A percentile compares a stretch with the other conserved stretches of the same genome.
Conservation (phyloP, 2,888 invertebrate genomes). For the Conchocele bisecta region DNA sequence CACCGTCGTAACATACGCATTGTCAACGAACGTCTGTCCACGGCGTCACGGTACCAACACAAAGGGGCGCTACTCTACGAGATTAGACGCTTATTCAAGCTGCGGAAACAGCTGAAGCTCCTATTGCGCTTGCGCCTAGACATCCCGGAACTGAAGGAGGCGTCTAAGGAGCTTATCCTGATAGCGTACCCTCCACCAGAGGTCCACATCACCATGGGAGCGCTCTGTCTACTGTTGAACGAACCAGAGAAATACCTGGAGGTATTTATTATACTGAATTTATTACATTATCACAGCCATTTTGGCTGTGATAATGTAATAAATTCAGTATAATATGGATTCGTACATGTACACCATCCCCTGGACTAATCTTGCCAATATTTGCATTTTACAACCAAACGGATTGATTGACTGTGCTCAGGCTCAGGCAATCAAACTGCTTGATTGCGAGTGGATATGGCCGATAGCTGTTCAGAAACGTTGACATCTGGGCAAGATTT, state of each 20-base stretch:
- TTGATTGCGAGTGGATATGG: too few relatives aligned
- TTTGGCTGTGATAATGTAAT: too few relatives aligned
- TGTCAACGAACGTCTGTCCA: slow-evolving; percentile 35
- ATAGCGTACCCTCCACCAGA: slow-evolving; percentile 29
- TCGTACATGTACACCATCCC: too few relatives aligned
- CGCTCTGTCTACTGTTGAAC: slow-evolving; percentile 33
- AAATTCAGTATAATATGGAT: too few relatives aligned
- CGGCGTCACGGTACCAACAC: slow-evolving; percentile 37
- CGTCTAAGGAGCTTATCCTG: slow-evolving; percentile 18
- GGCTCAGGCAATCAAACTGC: too few relatives aligned
- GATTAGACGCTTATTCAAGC: slow-evolving; percentile 35
- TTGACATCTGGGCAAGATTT: too few relatives aligned
- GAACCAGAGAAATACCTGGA: slow-evolving; percentile 43
- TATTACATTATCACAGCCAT: too few relatives aligned
- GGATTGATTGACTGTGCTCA: too few relatives aligned
- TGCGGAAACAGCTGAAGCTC: slow-evolving; percentile 34
- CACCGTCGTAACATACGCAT: slow-evolving; percentile 43
- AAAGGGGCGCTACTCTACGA: slow-evolving; percentile 40
- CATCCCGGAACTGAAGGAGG: slow-evolving; percentile 22
- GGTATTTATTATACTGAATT: too few relatives aligned
- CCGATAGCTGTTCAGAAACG: too few relatives aligned
- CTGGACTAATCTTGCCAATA: too few relatives aligned
- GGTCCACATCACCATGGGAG: slow-evolving; percentile 45
- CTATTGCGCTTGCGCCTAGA: slow-evolving; percentile 24
- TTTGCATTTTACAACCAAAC: too few relatives aligned